Conservation (phyloP, 2,113 vertebrate genomes). For the Leuciscus idus region DNA sequence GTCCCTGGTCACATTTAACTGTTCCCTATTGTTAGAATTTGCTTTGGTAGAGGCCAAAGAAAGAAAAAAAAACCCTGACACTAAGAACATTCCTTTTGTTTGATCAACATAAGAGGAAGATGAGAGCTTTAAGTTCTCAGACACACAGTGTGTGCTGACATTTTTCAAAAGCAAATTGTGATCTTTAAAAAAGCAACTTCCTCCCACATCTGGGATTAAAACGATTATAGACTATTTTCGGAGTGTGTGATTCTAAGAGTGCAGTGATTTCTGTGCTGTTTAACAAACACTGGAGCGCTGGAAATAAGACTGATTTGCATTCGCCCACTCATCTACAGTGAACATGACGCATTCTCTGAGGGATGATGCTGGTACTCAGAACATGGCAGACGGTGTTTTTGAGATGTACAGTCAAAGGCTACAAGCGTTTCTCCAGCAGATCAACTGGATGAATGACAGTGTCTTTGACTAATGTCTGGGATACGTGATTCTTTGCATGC, state of each 20-base stretch:
- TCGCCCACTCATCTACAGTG: constrained; percentile 47
- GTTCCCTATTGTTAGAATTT: background rate
- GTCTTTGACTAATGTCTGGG: constrained; percentile 8
- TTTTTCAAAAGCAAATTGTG: constrained; percentile 55
- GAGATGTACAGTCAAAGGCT: constrained; percentile 32
- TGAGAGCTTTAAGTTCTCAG: background rate
- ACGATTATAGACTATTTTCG: constrained; percentile 66
- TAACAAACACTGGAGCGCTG: constrained; percentile 54
- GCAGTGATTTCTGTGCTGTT: constrained; percentile 46
- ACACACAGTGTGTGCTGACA: constrained; percentile 16
- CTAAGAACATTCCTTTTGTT: constrained; percentile 68
- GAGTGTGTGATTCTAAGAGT: constrained; percentile 53
- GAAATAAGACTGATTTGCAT: constrained; percentile 61
- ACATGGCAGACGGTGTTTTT: constrained; percentile 46
- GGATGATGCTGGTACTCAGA: constrained; percentile 28
- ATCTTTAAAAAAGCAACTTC: constrained; percentile 55
- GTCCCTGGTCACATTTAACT: background rate
- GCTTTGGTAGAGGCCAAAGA: constrained; percentile 55
- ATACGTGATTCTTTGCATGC: background rate
- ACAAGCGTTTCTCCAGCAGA: constrained; percentile 29
- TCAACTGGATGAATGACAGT: constrained; percentile 8
- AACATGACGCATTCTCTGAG: constrained; percentile 39
- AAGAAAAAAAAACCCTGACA: constrained; percentile 58
- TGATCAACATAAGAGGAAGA: constrained; percentile 52
- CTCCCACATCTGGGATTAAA: constrained; percentile 67